phyloP scores from a whole-genome alignment of 2,888 invertebrate genomes.

The Flexamia atlantica region DNA sequence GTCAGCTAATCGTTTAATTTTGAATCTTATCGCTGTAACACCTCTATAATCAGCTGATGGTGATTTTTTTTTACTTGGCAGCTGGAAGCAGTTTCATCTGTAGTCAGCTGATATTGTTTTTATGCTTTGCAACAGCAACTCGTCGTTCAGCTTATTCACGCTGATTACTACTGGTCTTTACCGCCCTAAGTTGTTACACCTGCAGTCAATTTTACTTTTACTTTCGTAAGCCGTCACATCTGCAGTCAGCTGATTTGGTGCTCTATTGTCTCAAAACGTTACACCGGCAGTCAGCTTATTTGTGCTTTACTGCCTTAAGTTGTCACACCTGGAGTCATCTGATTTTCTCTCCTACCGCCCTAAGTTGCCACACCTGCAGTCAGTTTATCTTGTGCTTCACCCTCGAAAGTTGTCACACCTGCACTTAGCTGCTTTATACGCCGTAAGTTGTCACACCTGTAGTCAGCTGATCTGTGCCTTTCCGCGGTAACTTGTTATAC shows the following conservation, averaged over 20 bases:
- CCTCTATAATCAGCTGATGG: no score
- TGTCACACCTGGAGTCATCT: conserved; percentile 2
- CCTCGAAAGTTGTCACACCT: conserved; percentile 14
- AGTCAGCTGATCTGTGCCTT: neutral
- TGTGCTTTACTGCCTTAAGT: neutral
- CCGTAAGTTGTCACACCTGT: conserved; percentile 7
- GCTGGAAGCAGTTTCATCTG: neutral
- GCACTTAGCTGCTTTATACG: no score
- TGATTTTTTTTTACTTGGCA: neutral
- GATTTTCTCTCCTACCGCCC: neutral
- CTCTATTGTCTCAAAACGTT: no score
- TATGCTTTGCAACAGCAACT: no score
- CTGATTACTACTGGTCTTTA: no score
- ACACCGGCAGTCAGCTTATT: neutral
- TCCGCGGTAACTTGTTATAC: no score
- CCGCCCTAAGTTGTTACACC: no score
- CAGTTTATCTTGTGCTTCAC: neutral
- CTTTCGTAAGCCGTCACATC: no score
- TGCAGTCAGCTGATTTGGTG: no score
- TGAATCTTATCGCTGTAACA: neutral
- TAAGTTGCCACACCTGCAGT: no score
- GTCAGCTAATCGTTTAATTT: no score
- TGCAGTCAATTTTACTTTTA: no score
- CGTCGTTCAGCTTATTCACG: neutral
- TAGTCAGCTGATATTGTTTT: neutral